Base-by-base conservation (phyloP, 2,113 vertebrate genomes). In the Rhabdornis inornatus region DNA sequence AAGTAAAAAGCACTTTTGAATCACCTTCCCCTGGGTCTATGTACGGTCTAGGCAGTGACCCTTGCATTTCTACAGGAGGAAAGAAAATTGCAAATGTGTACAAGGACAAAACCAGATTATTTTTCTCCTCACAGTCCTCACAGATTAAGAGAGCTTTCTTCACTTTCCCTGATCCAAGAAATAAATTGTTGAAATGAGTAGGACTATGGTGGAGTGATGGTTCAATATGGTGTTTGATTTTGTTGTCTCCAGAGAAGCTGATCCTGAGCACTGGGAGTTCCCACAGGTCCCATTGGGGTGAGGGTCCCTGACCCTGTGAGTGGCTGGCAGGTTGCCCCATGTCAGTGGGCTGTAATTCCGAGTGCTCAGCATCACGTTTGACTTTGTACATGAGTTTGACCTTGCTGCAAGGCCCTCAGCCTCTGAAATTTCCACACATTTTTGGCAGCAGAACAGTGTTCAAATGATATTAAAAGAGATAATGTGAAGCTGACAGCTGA, bases 281-380 rank as follows among this genome's bases (percentile, higher is more conserved):
- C 21, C 11, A 33, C 13, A 47, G 16, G 40, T 83, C 31, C 22
- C 1, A 0, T 0, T 30, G 45, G 22, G 6, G 4, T 57, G 28
- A 22, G 6, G 55, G 8, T 78, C n/a, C 44, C 37, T 2, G 3
- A 44, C 22, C 44, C 72, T 57, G 21, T 56, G 52, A 50, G 15
- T 20, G 22, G 15, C 55, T 49, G 40, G 22, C 47, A 44, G 24
- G 13, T 52, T 76, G 31, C 57, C 60, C 40, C 18, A 9, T 71
- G 30, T 8, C 3, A 8, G 4, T 3, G 8, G 40, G 22, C 35
- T 78, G 9, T 56, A 52, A 56, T 30, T 90, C 30, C 16, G 2
- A 40, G 65, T 10, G 69, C 31, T 78, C 60, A 53, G 23, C 31
- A n/a, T 42, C 6, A 27, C 3, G 0, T 33, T 77, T 49, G 49